Evolutionary conservation across 30 jellyfish, hydroid and myxozoan species (phyloP).

Genomic region (Nemopilema nomurai): DNA sequence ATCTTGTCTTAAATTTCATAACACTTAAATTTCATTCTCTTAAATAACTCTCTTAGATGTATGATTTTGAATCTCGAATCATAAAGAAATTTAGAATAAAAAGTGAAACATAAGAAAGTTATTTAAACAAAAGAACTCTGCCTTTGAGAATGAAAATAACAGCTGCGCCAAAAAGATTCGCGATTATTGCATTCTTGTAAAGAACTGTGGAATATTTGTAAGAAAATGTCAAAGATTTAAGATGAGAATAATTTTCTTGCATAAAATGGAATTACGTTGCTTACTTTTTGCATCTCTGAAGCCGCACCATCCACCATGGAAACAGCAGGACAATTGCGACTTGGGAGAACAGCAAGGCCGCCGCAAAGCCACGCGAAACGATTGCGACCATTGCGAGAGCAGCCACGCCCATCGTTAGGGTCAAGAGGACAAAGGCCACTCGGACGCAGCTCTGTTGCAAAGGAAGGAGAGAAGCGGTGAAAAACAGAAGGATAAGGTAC

Average conservation of each 20-base stretch:
- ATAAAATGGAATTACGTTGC: background rate
- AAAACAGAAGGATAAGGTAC: too few relatives aligned
- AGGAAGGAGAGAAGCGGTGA: background rate
- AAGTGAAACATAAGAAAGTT: too few relatives aligned
- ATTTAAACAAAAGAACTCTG: background rate
- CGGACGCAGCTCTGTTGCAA: slow-evolving; percentile 48
- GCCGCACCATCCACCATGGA: slow-evolving; percentile 90
- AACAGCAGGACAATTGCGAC: slow-evolving; percentile 61
- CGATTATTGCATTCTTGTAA: too few relatives aligned
- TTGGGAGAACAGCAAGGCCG: slow-evolving; percentile 63
- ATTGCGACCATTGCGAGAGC: slow-evolving; percentile 48
- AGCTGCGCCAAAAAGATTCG: background rate
- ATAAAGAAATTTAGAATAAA: too few relatives aligned
- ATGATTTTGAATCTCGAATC: too few relatives aligned
- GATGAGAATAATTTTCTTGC: too few relatives aligned
- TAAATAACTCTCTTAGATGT: too few relatives aligned
- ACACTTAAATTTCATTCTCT: too few relatives aligned
- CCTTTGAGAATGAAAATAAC: background rate
- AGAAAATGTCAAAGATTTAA: too few relatives aligned
- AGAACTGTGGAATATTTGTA: too few relatives aligned
- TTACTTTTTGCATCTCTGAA: slow-evolving; percentile 82
- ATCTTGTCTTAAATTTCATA: too few relatives aligned
- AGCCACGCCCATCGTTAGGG: slow-evolving; percentile 37
- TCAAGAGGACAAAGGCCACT: slow-evolving; percentile 45
- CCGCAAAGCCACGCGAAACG: slow-evolving; percentile 48